Conservation (phyloP, 92 coral and sea anemone species). For the Hydrozoanthus gracilis region DNA sequence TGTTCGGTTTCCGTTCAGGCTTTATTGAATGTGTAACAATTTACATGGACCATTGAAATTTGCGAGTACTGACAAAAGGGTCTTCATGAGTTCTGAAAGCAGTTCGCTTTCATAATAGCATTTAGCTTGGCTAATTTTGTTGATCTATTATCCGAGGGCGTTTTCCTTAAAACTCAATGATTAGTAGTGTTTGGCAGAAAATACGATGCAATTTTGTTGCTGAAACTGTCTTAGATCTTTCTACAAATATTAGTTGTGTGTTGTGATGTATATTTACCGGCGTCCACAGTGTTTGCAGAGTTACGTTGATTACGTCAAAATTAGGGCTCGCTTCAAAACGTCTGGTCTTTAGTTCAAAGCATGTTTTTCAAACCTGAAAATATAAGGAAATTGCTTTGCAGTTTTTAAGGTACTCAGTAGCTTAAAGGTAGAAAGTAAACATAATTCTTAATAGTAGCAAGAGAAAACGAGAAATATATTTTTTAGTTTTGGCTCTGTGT, state of each 20-base stretch:
- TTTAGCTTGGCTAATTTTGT: background rate
- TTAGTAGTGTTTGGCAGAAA: background rate
- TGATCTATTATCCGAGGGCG: background rate
- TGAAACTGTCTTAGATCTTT: conserved; percentile 1
- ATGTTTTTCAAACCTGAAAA: background rate
- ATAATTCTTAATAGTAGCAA: background rate
- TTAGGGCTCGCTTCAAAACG: background rate
- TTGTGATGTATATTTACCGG: background rate
- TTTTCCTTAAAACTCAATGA: background rate
- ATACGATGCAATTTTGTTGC: background rate
- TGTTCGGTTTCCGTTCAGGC: conserved; percentile 6
- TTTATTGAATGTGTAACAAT: background rate
- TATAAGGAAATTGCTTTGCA: background rate
- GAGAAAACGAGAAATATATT: background rate
- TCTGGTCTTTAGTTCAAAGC: background rate
- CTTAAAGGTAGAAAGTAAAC: background rate
- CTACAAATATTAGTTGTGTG: background rate
- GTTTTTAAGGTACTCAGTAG: background rate
- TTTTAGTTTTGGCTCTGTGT: background rate
- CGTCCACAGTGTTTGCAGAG: background rate
- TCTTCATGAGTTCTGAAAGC: background rate
- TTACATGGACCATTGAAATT: conserved; percentile 22
- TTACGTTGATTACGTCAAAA: background rate
- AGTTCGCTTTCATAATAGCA: background rate
- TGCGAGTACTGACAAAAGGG: background rate